phyloP scores from a whole-genome alignment of 1,140 invertebrate genomes.

The Thalassaphorura encarpata region DNA sequence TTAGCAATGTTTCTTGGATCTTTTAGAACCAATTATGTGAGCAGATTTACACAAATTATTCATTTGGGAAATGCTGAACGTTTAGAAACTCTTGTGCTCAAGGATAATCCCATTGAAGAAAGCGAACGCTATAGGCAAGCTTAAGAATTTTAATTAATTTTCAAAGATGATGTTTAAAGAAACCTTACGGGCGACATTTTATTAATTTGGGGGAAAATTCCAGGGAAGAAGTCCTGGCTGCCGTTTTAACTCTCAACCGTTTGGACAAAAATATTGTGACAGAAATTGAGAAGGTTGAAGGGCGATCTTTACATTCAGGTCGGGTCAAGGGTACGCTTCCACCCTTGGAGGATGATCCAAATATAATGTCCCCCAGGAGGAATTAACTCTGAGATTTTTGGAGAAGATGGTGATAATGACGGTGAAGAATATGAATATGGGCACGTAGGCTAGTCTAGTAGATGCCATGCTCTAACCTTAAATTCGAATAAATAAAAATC shows the following conservation, averaged over 20 bases:
- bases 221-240: neutral
- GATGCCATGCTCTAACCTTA: no score
- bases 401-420: neutral
- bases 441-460: no score
- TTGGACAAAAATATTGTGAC: neutral
- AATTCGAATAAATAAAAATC: no score
- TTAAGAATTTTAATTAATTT: no score
- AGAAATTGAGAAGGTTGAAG: neutral
- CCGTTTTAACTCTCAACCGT: neutral
- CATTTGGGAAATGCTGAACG: neutral
- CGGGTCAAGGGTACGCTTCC: neutral
- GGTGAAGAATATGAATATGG: no score
- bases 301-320: neutral
- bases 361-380: no score
- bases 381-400: neutral
- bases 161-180: neutral
- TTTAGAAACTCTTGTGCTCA: conserved; percentile 5
- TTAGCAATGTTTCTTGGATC: neutral
- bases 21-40: neutral
- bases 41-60: neutral
- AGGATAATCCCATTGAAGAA: conserved; percentile 7
- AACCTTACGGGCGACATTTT: neutral
- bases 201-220: neutral
- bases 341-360: neutral
- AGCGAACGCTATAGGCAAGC: conserved; percentile 12